Conservation (phyloP, 92 coral and sea anemone species). For the Heteractis magnifica region DNA sequence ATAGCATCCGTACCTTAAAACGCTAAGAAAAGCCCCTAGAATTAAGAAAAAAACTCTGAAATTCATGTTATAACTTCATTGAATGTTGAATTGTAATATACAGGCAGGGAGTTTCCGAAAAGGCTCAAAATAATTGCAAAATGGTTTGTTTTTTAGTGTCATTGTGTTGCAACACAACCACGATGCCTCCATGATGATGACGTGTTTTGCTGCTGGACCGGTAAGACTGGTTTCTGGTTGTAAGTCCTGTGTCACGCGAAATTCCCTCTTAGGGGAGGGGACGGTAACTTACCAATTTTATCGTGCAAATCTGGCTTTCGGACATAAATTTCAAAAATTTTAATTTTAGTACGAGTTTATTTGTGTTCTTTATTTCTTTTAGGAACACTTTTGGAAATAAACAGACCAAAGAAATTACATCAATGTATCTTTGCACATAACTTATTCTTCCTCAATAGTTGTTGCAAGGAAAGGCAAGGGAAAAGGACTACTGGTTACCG, state of each 20-base stretch:
- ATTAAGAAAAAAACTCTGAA: slow-evolving; percentile 23
- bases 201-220: slow-evolving; percentile 66
- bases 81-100: background rate
- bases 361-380: too few relatives aligned
- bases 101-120: slow-evolving; percentile 24
- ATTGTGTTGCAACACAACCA: slow-evolving; percentile 34
- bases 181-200: slow-evolving; percentile 62
- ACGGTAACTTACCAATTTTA: background rate
- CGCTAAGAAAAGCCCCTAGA: slow-evolving; percentile 23
- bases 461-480: too few relatives aligned
- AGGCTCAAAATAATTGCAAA: slow-evolving; percentile 28
- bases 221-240: slow-evolving; percentile 59
- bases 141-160: slow-evolving; percentile 21
- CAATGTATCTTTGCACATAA: too few relatives aligned
- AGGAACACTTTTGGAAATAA: too few relatives aligned
- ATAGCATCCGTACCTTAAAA: slow-evolving; percentile 25
- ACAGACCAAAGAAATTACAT: too few relatives aligned
- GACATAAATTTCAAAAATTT: too few relatives aligned
- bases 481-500: too few relatives aligned
- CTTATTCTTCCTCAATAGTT: too few relatives aligned
- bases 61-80: background rate
- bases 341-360: too few relatives aligned
- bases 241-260: background rate
- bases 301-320: background rate
- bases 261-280: slow-evolving; percentile 7